Conservation (phyloP, 2,797 vertebrate genomes). For the Chrosomus eos region DNA sequence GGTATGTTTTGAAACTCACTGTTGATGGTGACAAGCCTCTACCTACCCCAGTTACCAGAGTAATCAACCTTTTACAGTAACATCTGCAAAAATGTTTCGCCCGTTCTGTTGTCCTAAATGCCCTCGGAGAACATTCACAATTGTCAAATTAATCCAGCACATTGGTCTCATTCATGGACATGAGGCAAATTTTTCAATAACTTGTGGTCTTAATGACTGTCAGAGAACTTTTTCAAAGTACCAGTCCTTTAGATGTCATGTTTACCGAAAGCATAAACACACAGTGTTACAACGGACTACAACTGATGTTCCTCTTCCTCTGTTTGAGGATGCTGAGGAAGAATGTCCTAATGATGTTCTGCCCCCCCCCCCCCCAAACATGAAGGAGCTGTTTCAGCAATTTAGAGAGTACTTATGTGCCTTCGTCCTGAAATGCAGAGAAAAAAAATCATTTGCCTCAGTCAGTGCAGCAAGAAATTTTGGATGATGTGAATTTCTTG, state of each 20-base stretch:
- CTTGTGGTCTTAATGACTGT: constrained; percentile 4
- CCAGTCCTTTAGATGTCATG: constrained; percentile 5
- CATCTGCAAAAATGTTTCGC: too few species aligned
- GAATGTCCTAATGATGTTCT: not conserved
- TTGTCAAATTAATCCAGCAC: too few species aligned
- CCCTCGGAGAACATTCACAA: too few species aligned
- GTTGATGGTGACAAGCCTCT: too few species aligned
- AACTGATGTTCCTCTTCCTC: not conserved
- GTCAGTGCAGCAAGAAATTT: constrained; percentile 30
- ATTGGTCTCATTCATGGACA: too few species aligned
- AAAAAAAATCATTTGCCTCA: constrained; percentile 27
- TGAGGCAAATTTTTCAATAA: too few species aligned
- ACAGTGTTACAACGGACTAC: not conserved
- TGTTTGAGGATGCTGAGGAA: not conserved
- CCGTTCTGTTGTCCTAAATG: too few species aligned
- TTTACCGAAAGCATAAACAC: constrained; percentile 7
- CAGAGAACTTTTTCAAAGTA: constrained; percentile 28
- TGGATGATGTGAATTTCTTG: not conserved
- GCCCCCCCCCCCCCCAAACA: too few species aligned
- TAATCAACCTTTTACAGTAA: too few species aligned
- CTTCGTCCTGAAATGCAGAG: constrained; percentile 35
- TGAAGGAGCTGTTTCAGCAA: not conserved
- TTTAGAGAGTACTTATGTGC: constrained; percentile 33
- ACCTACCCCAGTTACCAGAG: too few species aligned
- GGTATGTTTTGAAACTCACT: too few species aligned